These are phyloP conservation scores for Drosophila nannoptera DNA, from an alignment of 1,140 invertebrate genomes.

Conservation along the genomic window DNA sequence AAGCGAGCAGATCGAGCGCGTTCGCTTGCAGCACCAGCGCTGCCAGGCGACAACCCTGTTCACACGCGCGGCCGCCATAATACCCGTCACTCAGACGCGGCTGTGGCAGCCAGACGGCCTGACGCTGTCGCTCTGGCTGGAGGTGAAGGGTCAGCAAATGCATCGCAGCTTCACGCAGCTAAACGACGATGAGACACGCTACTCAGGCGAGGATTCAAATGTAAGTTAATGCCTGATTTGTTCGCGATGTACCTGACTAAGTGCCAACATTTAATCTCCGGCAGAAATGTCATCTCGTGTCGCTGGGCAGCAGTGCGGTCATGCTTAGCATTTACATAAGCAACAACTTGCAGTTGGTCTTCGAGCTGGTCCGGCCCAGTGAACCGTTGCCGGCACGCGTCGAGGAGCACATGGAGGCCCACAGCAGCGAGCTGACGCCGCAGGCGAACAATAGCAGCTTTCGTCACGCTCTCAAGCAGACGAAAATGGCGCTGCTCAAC, in stretches of 20 bases:
- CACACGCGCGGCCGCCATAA: constrained; percentile 66
- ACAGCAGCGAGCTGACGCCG: constrained; percentile 24
- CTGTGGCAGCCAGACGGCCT: constrained; percentile 69
- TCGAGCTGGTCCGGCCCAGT: constrained; percentile 68
- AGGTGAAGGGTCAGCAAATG: constrained; percentile 61
- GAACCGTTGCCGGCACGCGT: constrained; percentile 52
- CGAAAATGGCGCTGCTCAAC: constrained; percentile 68
- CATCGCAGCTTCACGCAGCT: constrained; percentile 60
- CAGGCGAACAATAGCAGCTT: constrained; percentile 47
- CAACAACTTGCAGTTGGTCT: constrained; percentile 63
- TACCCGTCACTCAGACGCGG: constrained; percentile 68
- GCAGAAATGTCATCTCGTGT: constrained; percentile 70
- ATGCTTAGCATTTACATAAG: constrained; percentile 72
- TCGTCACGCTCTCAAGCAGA: constrained; percentile 70
- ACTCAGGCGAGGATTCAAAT: constrained; percentile 59
- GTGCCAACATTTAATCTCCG: neutral
- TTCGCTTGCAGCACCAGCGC: constrained; percentile 65
- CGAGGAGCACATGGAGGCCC: constrained; percentile 54
- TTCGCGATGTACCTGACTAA: neutral
- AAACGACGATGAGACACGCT: constrained; percentile 66
- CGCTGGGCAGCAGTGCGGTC: constrained; percentile 70
- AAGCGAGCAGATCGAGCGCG: constrained; percentile 62
- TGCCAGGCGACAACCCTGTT: constrained; percentile 65
- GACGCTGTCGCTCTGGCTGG: constrained; percentile 71
- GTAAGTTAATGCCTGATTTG: constrained; percentile 30